Conservation (phyloP, 2,113 vertebrate species). For the Lophochroa leadbeateri region DNA sequence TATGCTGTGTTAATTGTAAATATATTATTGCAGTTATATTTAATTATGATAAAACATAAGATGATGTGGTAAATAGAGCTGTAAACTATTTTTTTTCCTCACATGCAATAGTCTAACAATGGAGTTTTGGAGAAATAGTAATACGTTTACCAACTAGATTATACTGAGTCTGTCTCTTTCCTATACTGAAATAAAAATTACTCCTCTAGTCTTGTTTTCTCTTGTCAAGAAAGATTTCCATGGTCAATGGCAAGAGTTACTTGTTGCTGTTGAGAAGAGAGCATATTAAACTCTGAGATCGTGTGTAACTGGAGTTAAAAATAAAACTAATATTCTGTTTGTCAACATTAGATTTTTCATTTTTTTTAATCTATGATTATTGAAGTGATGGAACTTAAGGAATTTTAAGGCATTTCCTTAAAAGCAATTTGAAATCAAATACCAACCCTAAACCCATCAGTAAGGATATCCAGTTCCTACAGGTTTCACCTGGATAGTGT, state of each 20-base stretch:
- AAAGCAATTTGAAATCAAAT: neutral
- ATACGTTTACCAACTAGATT: neutral
- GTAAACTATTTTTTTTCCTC: neutral
- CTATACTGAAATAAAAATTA: neutral
- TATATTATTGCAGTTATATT: neutral
- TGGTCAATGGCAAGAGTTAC: neutral
- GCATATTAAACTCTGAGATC: neutral
- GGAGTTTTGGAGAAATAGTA: neutral
- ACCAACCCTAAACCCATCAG: neutral
- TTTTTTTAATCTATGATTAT: neutral
- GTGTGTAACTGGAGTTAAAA: neutral
- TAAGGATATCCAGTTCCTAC: neutral
- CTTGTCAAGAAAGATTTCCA: neutral
- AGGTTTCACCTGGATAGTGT: neutral
- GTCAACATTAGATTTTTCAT: neutral
- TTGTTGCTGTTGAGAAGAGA: neutral
- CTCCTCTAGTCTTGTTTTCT: neutral
- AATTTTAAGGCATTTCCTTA: neutral
- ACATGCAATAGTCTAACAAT: neutral
- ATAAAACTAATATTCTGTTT: neutral
- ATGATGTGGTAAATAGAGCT: neutral
- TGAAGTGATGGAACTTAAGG: neutral
- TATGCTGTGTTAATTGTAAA: neutral
- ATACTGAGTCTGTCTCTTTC: neutral
- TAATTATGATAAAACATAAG: neutral